Conservation (phyloP, 2,113 vertebrate species). For the Apteryx owenii region DNA sequence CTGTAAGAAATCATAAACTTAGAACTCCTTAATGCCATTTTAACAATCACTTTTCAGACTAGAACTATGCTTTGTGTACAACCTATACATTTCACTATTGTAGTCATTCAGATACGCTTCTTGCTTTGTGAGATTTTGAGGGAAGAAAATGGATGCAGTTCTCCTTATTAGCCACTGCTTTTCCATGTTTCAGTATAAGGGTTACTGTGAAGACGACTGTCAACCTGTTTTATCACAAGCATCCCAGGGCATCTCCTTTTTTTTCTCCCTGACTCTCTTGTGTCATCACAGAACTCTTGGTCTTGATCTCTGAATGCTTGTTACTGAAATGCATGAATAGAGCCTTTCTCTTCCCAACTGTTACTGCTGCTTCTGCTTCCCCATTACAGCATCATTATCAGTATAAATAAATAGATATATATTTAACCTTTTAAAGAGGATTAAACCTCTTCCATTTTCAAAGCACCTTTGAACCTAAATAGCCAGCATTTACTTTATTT, state of each 20-base stretch:
- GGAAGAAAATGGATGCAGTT: not conserved
- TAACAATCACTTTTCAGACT: not conserved
- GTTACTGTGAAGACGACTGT: not conserved
- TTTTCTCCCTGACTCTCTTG: not conserved
- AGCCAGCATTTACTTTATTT: not conserved
- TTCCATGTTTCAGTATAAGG: not conserved
- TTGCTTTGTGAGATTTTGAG: not conserved
- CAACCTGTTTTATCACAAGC: conserved; percentile 8
- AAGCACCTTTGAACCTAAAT: not conserved
- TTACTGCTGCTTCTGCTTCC: not conserved
- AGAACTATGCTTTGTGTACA: not conserved
- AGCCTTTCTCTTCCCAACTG: not conserved
- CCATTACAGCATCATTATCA: not conserved
- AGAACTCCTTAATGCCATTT: not conserved
- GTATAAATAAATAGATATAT: conserved; percentile 12
- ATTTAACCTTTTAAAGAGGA: conserved; percentile 23
- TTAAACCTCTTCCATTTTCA: not conserved
- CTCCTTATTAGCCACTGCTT: conserved; percentile 1
- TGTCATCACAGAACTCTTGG: not conserved
- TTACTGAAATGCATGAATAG: not conserved
- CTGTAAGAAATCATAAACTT: not conserved
- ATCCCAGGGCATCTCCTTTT: not conserved
- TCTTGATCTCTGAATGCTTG: not conserved
- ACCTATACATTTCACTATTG: not conserved
- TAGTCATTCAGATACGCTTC: not conserved